Base-by-base conservation (phyloP, 2,888 invertebrate genomes). In the Folsomia manolachei region DNA sequence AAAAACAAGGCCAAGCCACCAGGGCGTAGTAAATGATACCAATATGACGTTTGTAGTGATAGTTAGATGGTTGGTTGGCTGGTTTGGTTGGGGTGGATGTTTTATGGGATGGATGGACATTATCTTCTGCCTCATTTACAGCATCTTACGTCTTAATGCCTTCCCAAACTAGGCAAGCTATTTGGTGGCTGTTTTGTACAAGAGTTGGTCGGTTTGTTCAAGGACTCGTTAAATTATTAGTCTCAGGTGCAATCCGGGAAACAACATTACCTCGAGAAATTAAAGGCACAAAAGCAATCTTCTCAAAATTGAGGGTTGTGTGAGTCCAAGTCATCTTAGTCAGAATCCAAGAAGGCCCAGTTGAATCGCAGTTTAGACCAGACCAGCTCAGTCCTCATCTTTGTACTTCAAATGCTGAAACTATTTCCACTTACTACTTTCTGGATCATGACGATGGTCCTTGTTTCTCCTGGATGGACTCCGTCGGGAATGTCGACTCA, bases 261-360 rank as follows among this genome's bases (percentile, higher is more conserved):
- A 76, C 75, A 73, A 74, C 71, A 78, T 78, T 78, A 78, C 76
- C 78, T 78, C 75, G 71, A 75, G 76, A 78, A 78, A 78, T 78
- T 78, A 78, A 75, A 77, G 71, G 73, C 73, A 75, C 75, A 75
- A 77, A 71, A 73, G 77, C 77, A 77, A 77, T 77, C 73, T 75
- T 68, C 71, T 69, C 63, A 74, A 72, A 76, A 74, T 74, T 74
- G 74, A 71, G 74, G 67, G 71, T 70, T 69, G 72, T 66, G 51
- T 27, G 56, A 68, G 27, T 18, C 2, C 26, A 9, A 19, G 51
- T n/a, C 11, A 23, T 27, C 21, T 39, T 24, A n/a, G 62, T 2
- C 61, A 56, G 21, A 52, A 62, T 27, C 11, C n/a, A 4, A n/a
- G n/a, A n/a, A 14, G 56, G 56, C 4, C 7, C 7, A 56, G 4